These are phyloP conservation scores for Sminthurides bifidus DNA, from an alignment of 1,140 invertebrate genomes.

Conservation along the genomic window DNA sequence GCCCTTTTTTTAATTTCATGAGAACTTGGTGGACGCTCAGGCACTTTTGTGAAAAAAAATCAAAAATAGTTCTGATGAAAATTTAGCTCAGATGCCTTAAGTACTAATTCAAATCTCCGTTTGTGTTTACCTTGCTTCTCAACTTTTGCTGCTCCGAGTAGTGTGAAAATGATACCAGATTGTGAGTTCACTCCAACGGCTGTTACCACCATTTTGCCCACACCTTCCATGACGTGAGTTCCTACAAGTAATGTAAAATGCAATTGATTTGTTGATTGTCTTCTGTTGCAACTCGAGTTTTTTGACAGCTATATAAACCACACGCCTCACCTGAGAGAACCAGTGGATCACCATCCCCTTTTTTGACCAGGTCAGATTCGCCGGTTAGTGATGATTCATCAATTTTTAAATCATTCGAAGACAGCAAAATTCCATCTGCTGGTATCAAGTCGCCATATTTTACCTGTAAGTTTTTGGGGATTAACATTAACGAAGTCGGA, in stretches of 20 bases:
- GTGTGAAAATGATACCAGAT: conserved; percentile 52
- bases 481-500: background rate
- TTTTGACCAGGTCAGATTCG: conserved; percentile 61
- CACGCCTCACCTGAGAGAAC: conserved; percentile 50
- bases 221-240: conserved; percentile 57
- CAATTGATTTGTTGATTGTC: background rate
- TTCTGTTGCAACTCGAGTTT: background rate
- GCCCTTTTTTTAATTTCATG: too few relatives aligned
- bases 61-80: too few relatives aligned
- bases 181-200: conserved; percentile 57
- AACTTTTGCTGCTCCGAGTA: conserved; percentile 43
- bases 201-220: conserved; percentile 51
- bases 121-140: too few relatives aligned
- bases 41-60: too few relatives aligned
- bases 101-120: too few relatives aligned
- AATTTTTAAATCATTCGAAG: conserved; percentile 58
- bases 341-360: conserved; percentile 50
- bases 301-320: too few relatives aligned
- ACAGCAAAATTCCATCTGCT: conserved; percentile 56
- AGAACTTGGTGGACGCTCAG: too few relatives aligned
- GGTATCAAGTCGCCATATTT: conserved; percentile 55
- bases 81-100: too few relatives aligned
- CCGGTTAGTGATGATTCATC: conserved; percentile 61
- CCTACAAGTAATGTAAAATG: conserved; percentile 35
- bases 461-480: conserved; percentile 32